Percentiles rank a stretch among this genome's conserved stretches.
Conservation (phyloP, 2,888 invertebrate genomes). For the Phasia obesa region DNA sequence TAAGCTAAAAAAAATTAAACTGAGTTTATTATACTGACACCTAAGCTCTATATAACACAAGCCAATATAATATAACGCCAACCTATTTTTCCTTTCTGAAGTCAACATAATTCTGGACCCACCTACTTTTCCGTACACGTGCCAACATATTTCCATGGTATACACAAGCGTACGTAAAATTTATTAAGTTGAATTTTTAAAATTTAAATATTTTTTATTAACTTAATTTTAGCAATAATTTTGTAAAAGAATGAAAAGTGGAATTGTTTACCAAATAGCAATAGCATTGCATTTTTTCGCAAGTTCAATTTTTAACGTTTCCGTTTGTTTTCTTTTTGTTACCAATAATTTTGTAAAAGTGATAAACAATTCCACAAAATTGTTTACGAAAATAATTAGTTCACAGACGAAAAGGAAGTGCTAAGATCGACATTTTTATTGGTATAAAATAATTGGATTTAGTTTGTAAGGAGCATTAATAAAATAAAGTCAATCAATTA, state of each 20-base stretch:
- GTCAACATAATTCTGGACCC: neutral
- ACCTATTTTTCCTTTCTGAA: neutral
- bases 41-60: neutral
- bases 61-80: neutral
- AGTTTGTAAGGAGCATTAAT: no score
- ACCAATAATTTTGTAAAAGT: neutral
- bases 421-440: neutral
- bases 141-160: neutral
- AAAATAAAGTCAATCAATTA: no score
- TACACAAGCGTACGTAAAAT: neutral
- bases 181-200: neutral
- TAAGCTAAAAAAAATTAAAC: no score
- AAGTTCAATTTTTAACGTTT: neutral
- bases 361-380: neutral
- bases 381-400: neutral
- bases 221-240: neutral
- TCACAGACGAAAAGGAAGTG: neutral
- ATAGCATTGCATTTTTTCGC: neutral
- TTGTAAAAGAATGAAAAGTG: neutral
- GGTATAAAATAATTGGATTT: no score
- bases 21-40: no score
- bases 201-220: neutral
- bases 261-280: neutral
- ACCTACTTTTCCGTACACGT: neutral
- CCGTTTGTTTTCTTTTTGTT: neutral